phyloP scores from a whole-genome alignment of 2,797 vertebrate genomes.

The Heliangelus exortis region DNA sequence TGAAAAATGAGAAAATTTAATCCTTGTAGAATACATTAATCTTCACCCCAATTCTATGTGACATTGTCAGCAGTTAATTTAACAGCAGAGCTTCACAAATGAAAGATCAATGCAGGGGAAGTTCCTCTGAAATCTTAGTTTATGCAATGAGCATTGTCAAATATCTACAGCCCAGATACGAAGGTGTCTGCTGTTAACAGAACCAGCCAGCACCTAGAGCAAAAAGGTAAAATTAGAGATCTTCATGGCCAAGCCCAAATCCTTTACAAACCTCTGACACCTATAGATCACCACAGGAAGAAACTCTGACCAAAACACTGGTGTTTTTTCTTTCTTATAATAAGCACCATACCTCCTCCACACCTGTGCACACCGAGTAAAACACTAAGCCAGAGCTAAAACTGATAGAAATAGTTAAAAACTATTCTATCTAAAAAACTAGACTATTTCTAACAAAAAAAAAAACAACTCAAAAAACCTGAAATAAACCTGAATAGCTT shows the following conservation, averaged over 20 bases:
- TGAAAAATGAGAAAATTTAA: conserved; percentile 50
- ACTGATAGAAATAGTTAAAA: background rate
- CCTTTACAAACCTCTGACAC: background rate
- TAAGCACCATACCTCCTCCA: background rate
- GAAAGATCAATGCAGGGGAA: conserved; percentile 11
- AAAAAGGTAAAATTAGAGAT: background rate
- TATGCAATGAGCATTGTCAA: background rate
- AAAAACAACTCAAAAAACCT: background rate
- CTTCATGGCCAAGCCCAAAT: background rate
- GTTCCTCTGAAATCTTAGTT: conserved; percentile 4
- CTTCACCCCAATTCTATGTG: conserved; percentile 10
- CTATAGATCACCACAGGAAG: background rate
- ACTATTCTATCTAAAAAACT: too few relatives aligned
- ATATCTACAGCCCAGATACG: background rate
- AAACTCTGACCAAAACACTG: background rate
- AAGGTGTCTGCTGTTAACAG: background rate
- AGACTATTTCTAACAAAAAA: too few relatives aligned
- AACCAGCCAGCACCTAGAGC: background rate
- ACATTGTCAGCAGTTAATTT: conserved; percentile 34
- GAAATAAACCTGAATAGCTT: background rate
- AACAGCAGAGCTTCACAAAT: conserved; percentile 16
- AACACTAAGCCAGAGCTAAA: background rate
- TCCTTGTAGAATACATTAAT: conserved; percentile 39
- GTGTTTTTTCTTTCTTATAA: background rate
- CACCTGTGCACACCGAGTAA: background rate